Evolutionary conservation across 1,140 invertebrate species (phyloP).

Genomic region (Eriocheir sinensis): DNA sequence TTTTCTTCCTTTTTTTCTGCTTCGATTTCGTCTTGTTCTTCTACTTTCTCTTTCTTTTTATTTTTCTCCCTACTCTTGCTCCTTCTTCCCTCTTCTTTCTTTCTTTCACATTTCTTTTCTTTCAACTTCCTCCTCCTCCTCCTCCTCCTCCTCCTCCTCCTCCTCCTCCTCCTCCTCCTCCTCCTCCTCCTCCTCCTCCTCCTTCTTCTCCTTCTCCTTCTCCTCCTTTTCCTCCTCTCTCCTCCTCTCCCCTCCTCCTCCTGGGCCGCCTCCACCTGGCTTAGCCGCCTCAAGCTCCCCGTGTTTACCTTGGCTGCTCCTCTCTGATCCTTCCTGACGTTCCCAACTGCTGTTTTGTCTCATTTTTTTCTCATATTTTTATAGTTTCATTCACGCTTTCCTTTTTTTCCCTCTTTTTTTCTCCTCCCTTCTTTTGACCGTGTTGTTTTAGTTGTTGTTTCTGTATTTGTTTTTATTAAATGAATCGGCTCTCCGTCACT

Average conservation of each 20-base stretch:
- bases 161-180: not conserved
- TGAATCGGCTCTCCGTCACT: no score
- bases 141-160: not conserved
- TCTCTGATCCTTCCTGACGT: conserved; percentile 29
- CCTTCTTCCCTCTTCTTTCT: not conserved
- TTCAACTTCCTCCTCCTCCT: not conserved
- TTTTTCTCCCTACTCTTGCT: not conserved
- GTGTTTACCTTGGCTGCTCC: conserved; percentile 37
- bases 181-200: not conserved
- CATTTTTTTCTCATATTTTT: conserved; percentile 40
- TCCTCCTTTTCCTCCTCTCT: not conserved
- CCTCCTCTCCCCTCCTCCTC: not conserved
- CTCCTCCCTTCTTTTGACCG: no score
- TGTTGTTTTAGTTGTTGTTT: conserved; percentile 1
- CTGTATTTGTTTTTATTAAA: no score
- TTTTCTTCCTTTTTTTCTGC: not conserved
- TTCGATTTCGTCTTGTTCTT: not conserved
- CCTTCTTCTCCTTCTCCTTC: not conserved
- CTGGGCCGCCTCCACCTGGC: not conserved
- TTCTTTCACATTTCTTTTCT: not conserved
- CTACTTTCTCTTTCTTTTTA: not conserved
- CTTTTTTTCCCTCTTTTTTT: not conserved
- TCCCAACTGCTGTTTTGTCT: conserved; percentile 25
- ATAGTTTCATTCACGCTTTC: not conserved
- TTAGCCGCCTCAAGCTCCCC: conserved; percentile 28